Evolutionary conservation across 2,797 vertebrate genomes (phyloP), one percentile per base, ranked within the genome.

Genomic region (Chromobotia macracanthus): DNA sequence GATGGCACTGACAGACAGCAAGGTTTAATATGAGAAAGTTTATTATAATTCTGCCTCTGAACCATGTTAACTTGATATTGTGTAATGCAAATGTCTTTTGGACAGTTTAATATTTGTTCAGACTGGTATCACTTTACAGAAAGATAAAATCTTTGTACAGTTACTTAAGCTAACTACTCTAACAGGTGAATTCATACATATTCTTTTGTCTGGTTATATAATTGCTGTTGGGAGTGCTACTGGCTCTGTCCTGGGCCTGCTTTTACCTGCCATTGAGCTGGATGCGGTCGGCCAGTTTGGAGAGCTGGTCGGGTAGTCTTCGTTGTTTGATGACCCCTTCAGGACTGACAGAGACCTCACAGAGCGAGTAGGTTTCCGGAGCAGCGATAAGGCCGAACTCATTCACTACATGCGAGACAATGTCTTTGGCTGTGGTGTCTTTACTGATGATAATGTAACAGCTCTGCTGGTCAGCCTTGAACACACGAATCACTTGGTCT

Each of bases 401-500:
- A 0, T 96, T 95, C 15, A 97, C 92, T 0, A 95, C 94, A 1
- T 97, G 96, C 0, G 93, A 91, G 66, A 98, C 97, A 5, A 98
- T 96, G 82, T 99, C 96, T 86, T 97, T 98, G 44, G 97, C 97
- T 13, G 96, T 98, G 0, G 96, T 97, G 90, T 99, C 97, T 87
- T 97, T 98, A 89, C 97, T 96, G 91, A 99, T 97, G 89, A 99
- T 97, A 86, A 99, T 96, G 90, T 98, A 98, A 88, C 97, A 98
- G 81, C 97, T 98, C 90, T 98, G 97, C 85, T 99, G 97, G 90
- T 98, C 97, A 0, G 95, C 96, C 89, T 96, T 97, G 89, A 98
- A 99, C 84, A 99, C 96, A 64, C 96, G 90, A 58, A 99, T 98
- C 81, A 98, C 97, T 90, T 98, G 97, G 89, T 98, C 97, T 0